Evolutionary conservation across 1,140 invertebrate species (phyloP), one percentile per base, ranked within the genome.

Genomic region (Bacillus rossius): DNA sequence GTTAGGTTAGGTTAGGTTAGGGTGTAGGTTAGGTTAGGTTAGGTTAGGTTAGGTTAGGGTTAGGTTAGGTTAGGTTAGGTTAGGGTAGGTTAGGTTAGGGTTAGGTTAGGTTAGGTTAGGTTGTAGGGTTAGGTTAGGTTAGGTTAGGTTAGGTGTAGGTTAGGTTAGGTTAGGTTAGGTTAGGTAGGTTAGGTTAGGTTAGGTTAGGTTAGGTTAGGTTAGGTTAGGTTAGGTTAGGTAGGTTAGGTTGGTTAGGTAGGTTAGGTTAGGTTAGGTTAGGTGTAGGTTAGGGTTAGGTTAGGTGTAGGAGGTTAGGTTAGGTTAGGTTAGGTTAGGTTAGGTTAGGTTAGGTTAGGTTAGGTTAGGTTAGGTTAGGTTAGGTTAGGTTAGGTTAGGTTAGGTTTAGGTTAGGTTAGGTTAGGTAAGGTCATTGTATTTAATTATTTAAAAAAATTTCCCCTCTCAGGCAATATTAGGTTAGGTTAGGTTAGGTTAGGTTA

Each of bases 291-390:
- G 29, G 4, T 34, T 55, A 59, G 63, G 62, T 52, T 47, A 54
- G 63, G 58, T 54, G 54, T 59, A 59, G 62, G 42, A 47, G 59
- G 63, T 63, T 65, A 65, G 63, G 63, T 65, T 64, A 65, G 63
- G 63, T 65, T 59, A 50, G 61, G 64, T 65, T 56, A 55, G 54
- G 63, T 65, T 64, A 63, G 63, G 63, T 65, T 52, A 51, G 60
- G 63, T 65, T 64, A 60, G 63, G 63, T 64, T 64, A 59, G 63
- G 63, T 65, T 59, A 63, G 63, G 63, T 65, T 64, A 63, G 63
- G 63, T 65, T 64, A 63, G 63, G 63, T 65, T 59, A 38, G 63
- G 63, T 64, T 65, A 53, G 63, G 61, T 65, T 59, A 65, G 63
- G 57, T 64, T 54, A 57, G 62, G 62, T 65, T 60, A 62, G 64